Evolutionary conservation across 2,888 invertebrate genomes (phyloP).

Genomic region (Adelphocoris suturalis): DNA sequence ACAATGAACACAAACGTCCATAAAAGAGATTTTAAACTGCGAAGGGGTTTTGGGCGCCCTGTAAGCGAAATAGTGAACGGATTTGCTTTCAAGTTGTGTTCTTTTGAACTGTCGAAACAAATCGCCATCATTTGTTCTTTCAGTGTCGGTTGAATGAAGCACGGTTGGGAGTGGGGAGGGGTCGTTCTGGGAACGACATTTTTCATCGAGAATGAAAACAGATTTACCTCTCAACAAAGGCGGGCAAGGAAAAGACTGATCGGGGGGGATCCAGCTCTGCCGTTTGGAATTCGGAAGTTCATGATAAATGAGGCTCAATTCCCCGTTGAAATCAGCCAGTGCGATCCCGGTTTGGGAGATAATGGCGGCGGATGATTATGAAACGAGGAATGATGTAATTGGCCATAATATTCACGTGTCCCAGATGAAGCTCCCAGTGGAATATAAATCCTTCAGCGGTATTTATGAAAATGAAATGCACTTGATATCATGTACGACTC

Average conservation of each 20-base stretch:
- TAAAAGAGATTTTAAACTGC: too few species aligned
- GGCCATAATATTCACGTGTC: background rate
- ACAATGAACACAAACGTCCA: too few species aligned
- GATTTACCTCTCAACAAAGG: constrained; percentile 55
- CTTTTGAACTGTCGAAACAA: constrained; percentile 53
- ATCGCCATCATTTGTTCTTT: constrained; percentile 54
- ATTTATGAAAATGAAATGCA: too few species aligned
- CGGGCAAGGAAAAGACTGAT: background rate
- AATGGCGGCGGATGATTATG: background rate
- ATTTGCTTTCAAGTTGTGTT: constrained; percentile 62
- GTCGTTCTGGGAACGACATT: constrained; percentile 43
- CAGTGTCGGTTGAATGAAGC: background rate
- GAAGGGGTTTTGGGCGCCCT: background rate
- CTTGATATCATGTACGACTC: too few species aligned
- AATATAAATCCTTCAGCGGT: too few species aligned
- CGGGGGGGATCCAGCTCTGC: background rate
- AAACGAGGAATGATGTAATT: background rate
- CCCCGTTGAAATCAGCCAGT: background rate
- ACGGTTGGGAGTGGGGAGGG: background rate
- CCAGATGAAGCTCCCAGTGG: too few species aligned
- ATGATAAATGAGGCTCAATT: constrained; percentile 9
- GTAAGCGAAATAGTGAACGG: constrained; percentile 40
- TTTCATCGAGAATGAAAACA: constrained; percentile 62
- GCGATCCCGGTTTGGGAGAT: background rate
- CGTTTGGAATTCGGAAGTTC: constrained; percentile 33